Conservation (phyloP, 2,797 vertebrate species). For the Epinephelus malabaricus region DNA sequence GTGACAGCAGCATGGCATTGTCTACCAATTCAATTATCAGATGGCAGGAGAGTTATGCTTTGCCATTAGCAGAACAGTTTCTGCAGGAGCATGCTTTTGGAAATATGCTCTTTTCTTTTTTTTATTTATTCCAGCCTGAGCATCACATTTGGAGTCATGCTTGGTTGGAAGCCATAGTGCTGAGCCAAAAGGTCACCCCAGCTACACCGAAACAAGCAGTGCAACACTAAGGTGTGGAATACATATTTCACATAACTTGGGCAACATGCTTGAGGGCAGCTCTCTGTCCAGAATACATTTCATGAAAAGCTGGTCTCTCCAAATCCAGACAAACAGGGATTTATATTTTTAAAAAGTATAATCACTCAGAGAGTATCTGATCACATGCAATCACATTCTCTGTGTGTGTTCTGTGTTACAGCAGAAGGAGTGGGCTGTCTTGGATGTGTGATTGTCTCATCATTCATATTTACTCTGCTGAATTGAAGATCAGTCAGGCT, state of each 20-base stretch:
- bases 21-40: constrained; percentile 70
- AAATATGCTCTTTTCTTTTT: constrained; percentile 16
- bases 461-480: constrained; percentile 73
- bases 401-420: constrained; percentile 17
- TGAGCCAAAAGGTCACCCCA: constrained; percentile 39
- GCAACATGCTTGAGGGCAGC: constrained; percentile 2
- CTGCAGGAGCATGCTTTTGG: constrained; percentile 6
- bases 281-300: not conserved
- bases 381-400: constrained; percentile 21
- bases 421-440: constrained; percentile 41
- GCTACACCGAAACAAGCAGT: not conserved
- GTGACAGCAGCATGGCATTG: constrained; percentile 61
- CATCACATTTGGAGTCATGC: constrained; percentile 37
- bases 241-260: constrained; percentile 16
- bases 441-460: constrained; percentile 61
- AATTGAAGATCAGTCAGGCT: constrained; percentile 73
- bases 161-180: constrained; percentile 15
- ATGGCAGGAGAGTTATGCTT: constrained; percentile 62
- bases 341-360: not conserved
- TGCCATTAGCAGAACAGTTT: constrained; percentile 55
- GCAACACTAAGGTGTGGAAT: constrained; percentile 11
- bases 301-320: not conserved
- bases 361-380: constrained; percentile 19
- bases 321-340: constrained; percentile 18
- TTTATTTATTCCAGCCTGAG: constrained; percentile 30